Evolutionary conservation across 2,113 vertebrate species (phyloP).

Genomic region (Psammodynastes pulverulentus): DNA sequence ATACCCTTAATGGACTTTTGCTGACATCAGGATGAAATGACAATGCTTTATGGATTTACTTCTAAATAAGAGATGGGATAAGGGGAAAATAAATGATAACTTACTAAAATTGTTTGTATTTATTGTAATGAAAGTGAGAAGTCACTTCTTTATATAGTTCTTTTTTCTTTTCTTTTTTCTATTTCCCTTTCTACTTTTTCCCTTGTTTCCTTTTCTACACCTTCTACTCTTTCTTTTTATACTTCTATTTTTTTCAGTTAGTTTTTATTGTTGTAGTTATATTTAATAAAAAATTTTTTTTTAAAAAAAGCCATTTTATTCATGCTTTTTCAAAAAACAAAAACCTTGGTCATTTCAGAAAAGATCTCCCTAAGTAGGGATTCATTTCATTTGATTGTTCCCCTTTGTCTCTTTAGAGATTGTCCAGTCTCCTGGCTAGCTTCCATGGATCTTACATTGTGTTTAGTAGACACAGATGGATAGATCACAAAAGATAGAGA

Average conservation of each 20-base stretch:
- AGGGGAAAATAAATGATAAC: not conserved
- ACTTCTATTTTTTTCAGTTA: not conserved
- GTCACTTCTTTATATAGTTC: too few species aligned
- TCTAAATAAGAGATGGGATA: not conserved
- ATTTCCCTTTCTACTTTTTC: not conserved
- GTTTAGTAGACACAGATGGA: not conserved
- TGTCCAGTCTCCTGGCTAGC: not conserved
- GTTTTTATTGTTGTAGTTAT: not conserved
- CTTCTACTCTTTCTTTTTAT: not conserved
- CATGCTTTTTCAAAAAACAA: not conserved
- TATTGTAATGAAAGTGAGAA: too few species aligned
- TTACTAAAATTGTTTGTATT: not conserved
- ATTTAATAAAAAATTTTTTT: not conserved
- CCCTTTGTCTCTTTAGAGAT: not conserved
- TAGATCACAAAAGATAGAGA: not conserved
- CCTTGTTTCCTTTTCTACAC: not conserved
- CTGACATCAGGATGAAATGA: not conserved
- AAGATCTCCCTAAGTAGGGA: not conserved
- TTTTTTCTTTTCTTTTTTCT: not conserved
- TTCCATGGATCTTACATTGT: not conserved
- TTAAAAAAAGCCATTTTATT: not conserved
- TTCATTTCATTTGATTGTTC: not conserved
- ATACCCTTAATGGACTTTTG: not conserved
- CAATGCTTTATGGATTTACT: too few species aligned
- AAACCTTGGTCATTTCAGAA: not conserved